Evolutionary conservation across 2,113 vertebrate species (phyloP).

Genomic region (Hydrolagus affinis): DNA sequence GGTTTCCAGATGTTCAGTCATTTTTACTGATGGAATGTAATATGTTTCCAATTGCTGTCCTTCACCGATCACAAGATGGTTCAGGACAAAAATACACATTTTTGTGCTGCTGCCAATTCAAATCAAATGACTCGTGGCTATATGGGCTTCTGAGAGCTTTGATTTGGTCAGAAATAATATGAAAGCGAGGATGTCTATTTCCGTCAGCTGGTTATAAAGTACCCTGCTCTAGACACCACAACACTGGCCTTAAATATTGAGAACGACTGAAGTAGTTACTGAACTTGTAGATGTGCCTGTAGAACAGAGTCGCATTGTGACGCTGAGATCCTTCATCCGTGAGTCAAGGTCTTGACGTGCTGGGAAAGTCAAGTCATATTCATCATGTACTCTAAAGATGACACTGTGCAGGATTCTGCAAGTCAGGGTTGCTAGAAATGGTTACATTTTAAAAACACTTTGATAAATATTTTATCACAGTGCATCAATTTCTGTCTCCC

Average conservation of each 20-base stretch:
- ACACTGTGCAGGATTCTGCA: background rate
- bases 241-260: too few relatives aligned
- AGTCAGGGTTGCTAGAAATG: background rate
- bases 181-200: background rate
- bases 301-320: background rate
- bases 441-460: background rate
- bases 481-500: background rate
- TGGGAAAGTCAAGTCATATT: background rate
- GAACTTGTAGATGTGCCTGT: background rate
- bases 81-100: background rate
- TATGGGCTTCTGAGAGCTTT: background rate
- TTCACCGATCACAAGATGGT: background rate
- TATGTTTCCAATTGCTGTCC: background rate
- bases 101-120: background rate
- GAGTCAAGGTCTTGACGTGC: background rate
- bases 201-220: too few relatives aligned
- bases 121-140: background rate
- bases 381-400: background rate
- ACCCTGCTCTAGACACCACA: too few relatives aligned
- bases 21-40: background rate
- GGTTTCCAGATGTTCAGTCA: background rate
- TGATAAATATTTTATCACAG: background rate
- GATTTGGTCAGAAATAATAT: background rate
- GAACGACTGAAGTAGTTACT: too few relatives aligned
- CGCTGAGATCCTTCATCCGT: background rate